phyloP scores from a whole-genome alignment of 2,888 invertebrate species.

The Stenotaenia linearis region DNA sequence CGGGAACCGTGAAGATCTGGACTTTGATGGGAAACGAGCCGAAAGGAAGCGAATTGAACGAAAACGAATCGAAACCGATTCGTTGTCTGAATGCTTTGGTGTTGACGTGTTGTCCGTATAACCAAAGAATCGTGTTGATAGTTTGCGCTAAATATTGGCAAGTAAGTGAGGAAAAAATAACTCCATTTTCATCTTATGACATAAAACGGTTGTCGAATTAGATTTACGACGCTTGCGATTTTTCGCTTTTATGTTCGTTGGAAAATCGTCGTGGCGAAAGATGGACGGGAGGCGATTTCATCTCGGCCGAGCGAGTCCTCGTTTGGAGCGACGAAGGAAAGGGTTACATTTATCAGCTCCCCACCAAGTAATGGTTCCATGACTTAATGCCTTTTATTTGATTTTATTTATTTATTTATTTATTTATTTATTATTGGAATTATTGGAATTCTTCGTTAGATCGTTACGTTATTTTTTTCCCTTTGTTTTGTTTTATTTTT shows the following conservation, averaged over 20 bases:
- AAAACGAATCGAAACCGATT: slow-evolving; percentile 95
- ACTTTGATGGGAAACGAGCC: slow-evolving; percentile 82
- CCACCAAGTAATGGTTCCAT: slow-evolving; percentile 92
- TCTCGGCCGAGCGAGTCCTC: slow-evolving; percentile 83
- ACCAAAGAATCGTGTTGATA: slow-evolving; percentile 92
- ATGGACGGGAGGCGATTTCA: slow-evolving; percentile 93
- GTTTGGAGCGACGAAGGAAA: slow-evolving; percentile 95
- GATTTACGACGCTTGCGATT: slow-evolving; percentile 81
- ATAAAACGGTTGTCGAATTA: no score
- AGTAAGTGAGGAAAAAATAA: slow-evolving; percentile 50
- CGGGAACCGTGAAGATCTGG: slow-evolving; percentile 96
- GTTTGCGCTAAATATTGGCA: slow-evolving; percentile 97
- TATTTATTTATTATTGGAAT: no score
- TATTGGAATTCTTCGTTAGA: no score
- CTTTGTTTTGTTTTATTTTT: background rate
- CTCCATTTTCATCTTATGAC: no score
- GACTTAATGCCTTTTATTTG: background rate
- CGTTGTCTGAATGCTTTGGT: slow-evolving; percentile 88
- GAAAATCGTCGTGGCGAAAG: slow-evolving; percentile 81
- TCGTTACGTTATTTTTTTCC: background rate
- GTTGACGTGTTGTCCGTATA: slow-evolving; percentile 88
- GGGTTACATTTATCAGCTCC: slow-evolving; percentile 90
- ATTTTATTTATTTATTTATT: background rate
- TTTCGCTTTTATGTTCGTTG: slow-evolving; percentile 88
- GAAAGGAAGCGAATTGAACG: slow-evolving; percentile 59